phyloP scores from a whole-genome alignment of 2,113 vertebrate genomes.

The Calypte anna region DNA sequence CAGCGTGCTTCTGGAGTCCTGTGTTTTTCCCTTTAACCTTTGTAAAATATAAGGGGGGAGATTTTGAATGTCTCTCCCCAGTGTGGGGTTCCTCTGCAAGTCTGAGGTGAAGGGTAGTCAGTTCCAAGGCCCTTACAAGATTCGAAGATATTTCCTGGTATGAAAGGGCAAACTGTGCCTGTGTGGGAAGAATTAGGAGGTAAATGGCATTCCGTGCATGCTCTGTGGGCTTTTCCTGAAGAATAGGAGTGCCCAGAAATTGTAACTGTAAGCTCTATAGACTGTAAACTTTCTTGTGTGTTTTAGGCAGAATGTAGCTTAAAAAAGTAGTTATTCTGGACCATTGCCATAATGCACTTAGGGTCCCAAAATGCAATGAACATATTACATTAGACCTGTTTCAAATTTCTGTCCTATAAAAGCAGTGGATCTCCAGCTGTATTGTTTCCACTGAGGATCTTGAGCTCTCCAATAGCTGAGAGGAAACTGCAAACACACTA shows the following conservation, averaged over 20 bases:
- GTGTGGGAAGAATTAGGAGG: background rate
- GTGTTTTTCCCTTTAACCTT: background rate
- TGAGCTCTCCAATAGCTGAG: background rate
- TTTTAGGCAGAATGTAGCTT: background rate
- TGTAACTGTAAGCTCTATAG: background rate
- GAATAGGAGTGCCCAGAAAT: background rate
- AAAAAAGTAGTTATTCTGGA: background rate
- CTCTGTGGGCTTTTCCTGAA: background rate
- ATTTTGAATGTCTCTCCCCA: background rate
- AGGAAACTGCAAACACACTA: background rate
- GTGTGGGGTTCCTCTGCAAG: background rate
- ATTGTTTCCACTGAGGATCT: slow-evolving; percentile 11
- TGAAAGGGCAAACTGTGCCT: background rate
- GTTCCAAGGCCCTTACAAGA: background rate
- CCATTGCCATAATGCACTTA: background rate
- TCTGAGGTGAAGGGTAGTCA: background rate
- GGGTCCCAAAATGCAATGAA: background rate
- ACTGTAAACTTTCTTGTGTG: background rate
- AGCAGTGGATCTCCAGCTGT: background rate
- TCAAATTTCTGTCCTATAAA: background rate
- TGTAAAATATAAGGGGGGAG: background rate
- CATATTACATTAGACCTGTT: background rate
- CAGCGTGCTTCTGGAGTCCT: background rate
- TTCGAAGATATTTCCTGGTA: background rate
- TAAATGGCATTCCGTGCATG: background rate